Evolutionary conservation across 2,797 vertebrate species (phyloP).

Genomic region (Gorsachius magnificus): DNA sequence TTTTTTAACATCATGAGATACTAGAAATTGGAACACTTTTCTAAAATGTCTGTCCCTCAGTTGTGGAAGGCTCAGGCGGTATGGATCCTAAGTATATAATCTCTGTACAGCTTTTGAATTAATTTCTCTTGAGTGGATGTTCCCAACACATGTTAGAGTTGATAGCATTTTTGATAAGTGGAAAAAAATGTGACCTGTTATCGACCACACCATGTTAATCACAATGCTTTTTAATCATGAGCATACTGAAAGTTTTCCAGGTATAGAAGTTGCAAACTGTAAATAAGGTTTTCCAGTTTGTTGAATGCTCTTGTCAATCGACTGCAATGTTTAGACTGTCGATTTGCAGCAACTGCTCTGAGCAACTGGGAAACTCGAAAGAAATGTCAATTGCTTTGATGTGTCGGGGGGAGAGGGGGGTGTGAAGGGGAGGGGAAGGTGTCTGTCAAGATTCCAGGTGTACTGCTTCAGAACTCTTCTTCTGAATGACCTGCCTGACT

Average conservation of each 20-base stretch:
- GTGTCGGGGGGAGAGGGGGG: not conserved
- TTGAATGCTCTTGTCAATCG: not conserved
- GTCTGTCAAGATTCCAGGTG: not conserved
- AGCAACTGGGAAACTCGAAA: not conserved
- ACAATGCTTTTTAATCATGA: not conserved
- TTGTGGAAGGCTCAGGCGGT: not conserved
- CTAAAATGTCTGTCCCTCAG: not conserved
- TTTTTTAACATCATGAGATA: not conserved
- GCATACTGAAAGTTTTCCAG: not conserved
- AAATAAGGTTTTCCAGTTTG: not conserved
- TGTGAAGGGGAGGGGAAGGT: too few species aligned
- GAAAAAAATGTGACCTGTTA: not conserved
- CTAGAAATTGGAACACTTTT: not conserved
- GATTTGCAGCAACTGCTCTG: not conserved
- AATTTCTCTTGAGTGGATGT: not conserved
- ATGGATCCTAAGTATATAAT: not conserved
- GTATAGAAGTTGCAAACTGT: not conserved
- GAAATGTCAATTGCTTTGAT: not conserved
- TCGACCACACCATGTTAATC: rapidly evolving
- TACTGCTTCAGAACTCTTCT: not conserved
- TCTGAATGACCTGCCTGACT: not conserved
- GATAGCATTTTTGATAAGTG: not conserved
- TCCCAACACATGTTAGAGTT: not conserved
- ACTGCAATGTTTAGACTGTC: not conserved
- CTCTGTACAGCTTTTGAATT: not conserved